Percentiles rank a stretch among this genome's conserved stretches.
Conservation (phyloP, 2,888 invertebrate species). For the Oligia latruncula region DNA sequence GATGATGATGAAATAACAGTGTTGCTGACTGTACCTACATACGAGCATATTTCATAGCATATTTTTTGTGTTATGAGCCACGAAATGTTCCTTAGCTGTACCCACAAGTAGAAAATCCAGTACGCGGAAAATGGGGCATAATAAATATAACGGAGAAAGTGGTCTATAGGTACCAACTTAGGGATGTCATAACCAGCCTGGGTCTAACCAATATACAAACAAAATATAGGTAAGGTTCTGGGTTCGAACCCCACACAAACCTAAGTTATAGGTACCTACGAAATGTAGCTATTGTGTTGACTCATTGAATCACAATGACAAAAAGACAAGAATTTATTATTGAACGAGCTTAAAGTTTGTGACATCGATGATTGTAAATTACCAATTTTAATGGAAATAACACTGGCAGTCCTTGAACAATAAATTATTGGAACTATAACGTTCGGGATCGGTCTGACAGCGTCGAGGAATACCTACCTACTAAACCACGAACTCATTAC, state of each 20-base stretch:
- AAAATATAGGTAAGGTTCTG: conserved; percentile 8
- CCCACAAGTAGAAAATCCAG: conserved; percentile 17
- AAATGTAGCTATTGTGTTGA: neutral
- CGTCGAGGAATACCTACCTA: conserved; percentile 51
- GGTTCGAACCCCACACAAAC: neutral
- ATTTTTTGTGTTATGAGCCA: conserved; percentile 9
- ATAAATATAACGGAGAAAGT: conserved; percentile 21
- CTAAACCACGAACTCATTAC: conserved; percentile 56
- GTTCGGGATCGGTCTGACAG: conserved; percentile 35
- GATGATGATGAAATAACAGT: neutral
- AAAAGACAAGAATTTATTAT: conserved; percentile 9
- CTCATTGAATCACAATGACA: conserved; percentile 8
- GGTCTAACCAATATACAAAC: conserved; percentile 1
- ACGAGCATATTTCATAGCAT: neutral
- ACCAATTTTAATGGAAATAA: conserved; percentile 45
- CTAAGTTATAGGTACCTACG: neutral
- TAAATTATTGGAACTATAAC: conserved; percentile 61
- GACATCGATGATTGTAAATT: conserved; percentile 44
- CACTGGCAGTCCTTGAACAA: conserved; percentile 49
- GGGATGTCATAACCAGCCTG: conserved; percentile 16
- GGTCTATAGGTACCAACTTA: conserved; percentile 22
- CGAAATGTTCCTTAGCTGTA: conserved; percentile 14
- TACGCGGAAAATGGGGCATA: conserved; percentile 9
- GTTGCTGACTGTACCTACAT: neutral
- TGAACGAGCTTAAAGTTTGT: conserved; percentile 26